phyloP scores from a whole-genome alignment of 2,113 vertebrate genomes.

The Sander lucioperca region DNA sequence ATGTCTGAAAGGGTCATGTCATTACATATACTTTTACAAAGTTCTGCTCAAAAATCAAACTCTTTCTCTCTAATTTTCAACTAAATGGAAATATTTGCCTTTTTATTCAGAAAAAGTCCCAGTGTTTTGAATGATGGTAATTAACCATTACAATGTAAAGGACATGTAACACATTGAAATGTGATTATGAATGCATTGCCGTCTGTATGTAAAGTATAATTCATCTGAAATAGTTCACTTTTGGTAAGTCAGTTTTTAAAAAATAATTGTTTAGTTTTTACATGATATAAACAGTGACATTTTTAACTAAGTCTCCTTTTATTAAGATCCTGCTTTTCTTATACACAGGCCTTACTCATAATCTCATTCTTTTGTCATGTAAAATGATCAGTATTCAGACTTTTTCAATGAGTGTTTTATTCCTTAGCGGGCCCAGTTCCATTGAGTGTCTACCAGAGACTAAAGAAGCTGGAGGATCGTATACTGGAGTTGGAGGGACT shows the following conservation, averaged over 20 bases:
- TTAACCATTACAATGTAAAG: neutral
- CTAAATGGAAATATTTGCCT: neutral
- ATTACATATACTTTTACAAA: neutral
- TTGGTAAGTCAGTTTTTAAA: neutral
- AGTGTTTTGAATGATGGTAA: neutral
- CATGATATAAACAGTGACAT: neutral
- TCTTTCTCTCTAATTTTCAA: neutral
- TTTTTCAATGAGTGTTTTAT: conserved; percentile 27
- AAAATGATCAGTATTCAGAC: neutral
- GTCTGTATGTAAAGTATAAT: neutral
- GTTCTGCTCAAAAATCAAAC: neutral
- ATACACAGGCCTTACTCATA: neutral
- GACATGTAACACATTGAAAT: neutral
- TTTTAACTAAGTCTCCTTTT: neutral
- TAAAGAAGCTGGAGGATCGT: conserved; percentile 97
- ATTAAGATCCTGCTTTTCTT: neutral
- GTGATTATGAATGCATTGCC: neutral
- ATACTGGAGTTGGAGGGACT: conserved; percentile 98
- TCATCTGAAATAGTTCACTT: neutral
- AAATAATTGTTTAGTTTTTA: neutral
- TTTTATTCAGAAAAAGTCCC: neutral
- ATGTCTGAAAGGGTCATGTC: neutral
- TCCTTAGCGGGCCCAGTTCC: conserved; percentile 92
- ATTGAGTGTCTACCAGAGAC: conserved; percentile 93
- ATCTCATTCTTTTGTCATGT: neutral